Conservation (phyloP, 2,113 vertebrate genomes). For the Atrichornis clamosus region DNA sequence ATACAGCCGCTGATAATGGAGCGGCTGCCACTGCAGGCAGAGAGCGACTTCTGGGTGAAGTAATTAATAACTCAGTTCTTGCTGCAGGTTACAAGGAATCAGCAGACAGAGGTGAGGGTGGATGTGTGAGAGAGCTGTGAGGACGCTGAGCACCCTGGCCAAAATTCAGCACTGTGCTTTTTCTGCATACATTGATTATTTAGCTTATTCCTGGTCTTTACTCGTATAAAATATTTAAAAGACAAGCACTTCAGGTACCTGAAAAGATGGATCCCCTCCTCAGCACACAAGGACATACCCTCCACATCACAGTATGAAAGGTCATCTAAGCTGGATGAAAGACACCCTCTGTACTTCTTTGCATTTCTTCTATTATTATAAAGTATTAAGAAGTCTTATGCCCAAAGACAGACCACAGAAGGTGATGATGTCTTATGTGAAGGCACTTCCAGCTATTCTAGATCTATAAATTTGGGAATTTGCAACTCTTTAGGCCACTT, state of each 20-base stretch:
- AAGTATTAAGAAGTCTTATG: neutral
- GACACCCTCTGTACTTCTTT: neutral
- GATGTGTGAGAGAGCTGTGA: neutral
- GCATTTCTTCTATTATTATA: neutral
- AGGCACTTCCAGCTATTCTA: neutral
- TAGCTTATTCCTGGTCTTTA: neutral
- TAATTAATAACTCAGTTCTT: conserved; percentile 13
- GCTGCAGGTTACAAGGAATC: neutral
- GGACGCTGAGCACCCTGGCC: neutral
- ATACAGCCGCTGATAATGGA: conserved; percentile 6
- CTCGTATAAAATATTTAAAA: neutral
- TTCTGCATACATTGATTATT: neutral
- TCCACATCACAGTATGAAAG: neutral
- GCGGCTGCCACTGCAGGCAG: conserved; percentile 24
- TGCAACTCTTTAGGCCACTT: neutral
- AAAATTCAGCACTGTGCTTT: neutral
- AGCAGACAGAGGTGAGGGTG: neutral
- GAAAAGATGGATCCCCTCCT: neutral
- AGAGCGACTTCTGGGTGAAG: neutral
- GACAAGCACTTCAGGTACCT: neutral
- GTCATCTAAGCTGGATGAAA: neutral
- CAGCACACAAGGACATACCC: neutral
- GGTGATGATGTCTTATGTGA: neutral
- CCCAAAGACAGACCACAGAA: neutral
- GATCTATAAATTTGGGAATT: neutral